A percentile compares a stretch with the other conserved stretches of the same genome.
phyloP scores from a whole-genome alignment of 2,797 vertebrate species.

The Spheniscus humboldti region DNA sequence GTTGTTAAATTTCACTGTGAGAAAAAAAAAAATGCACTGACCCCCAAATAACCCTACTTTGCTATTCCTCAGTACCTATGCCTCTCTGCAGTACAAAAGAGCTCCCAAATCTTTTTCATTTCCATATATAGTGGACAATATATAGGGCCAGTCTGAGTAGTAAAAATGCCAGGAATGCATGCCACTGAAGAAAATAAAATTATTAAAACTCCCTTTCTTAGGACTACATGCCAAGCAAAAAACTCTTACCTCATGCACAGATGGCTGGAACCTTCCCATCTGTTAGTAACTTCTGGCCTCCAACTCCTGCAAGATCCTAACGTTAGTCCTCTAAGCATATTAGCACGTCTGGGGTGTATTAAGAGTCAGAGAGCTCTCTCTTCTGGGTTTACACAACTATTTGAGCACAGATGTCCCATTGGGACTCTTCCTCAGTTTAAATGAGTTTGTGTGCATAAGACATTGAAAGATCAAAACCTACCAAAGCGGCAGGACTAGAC shows the following conservation, averaged over 20 bases:
- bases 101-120: not conserved
- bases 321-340: not conserved
- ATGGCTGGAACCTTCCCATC: not conserved
- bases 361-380: not conserved
- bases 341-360: not conserved
- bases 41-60: not conserved
- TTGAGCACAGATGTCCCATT: not conserved
- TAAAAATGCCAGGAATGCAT: not conserved
- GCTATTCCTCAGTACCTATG: not conserved
- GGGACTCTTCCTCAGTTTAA: not conserved
- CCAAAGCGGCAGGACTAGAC: not conserved
- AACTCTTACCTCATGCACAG: not conserved
- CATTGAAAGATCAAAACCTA: not conserved
- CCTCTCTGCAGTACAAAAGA: not conserved
- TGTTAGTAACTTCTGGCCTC: not conserved
- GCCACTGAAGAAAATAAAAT: not conserved
- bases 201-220: not conserved
- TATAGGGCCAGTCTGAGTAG: not conserved
- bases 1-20: not conserved
- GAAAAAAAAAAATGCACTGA: slow-evolving; percentile 2
- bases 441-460: not conserved
- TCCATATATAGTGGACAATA: not conserved
- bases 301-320: not conserved
- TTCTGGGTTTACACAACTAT: not conserved
- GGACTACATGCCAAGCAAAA: not conserved